Conservation (phyloP, 2,888 invertebrate genomes). For the Drosophila picticornis region DNA sequence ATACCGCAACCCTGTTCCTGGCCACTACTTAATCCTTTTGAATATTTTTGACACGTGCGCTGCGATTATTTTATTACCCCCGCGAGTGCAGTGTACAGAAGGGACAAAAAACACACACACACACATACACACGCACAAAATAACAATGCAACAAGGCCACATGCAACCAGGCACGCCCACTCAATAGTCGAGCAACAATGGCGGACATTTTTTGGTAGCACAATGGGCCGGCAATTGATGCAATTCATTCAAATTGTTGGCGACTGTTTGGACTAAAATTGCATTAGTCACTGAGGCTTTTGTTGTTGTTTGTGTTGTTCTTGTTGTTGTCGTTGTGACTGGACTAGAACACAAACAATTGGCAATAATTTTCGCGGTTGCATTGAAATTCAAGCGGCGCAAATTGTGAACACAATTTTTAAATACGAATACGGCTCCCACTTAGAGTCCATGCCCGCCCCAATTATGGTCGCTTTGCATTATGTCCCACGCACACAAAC, state of each 20-base stretch:
- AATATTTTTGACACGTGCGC: conserved; percentile 83
- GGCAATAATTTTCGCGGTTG: conserved; percentile 83
- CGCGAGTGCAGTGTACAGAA: conserved; percentile 53
- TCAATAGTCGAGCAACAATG: conserved; percentile 41
- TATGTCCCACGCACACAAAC: conserved; percentile 44
- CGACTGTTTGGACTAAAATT: conserved; percentile 80
- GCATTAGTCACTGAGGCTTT: conserved; percentile 69
- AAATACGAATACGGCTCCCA: conserved; percentile 43
- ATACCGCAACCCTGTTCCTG: not conserved
- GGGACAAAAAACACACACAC: conserved; percentile 30
- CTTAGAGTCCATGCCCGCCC: conserved; percentile 24
- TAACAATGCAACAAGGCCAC: conserved; percentile 31
- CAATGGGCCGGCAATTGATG: conserved; percentile 80
- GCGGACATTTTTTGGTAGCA: conserved; percentile 32
- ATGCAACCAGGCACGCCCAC: conserved; percentile 59
- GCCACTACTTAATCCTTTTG: conserved; percentile 73
- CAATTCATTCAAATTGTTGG: conserved; percentile 80
- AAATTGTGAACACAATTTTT: conserved; percentile 61
- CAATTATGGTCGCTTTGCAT: conserved; percentile 66
- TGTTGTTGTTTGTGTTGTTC: conserved; percentile 30
- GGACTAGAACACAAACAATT: conserved; percentile 82
- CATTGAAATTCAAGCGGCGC: conserved; percentile 73
- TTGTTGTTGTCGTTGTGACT: conserved; percentile 25
- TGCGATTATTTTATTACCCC: conserved; percentile 83
- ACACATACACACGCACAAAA: conserved; percentile 8